Base-by-base conservation (phyloP, 2,113 vertebrate genomes). In the Pachyramphus minor region DNA sequence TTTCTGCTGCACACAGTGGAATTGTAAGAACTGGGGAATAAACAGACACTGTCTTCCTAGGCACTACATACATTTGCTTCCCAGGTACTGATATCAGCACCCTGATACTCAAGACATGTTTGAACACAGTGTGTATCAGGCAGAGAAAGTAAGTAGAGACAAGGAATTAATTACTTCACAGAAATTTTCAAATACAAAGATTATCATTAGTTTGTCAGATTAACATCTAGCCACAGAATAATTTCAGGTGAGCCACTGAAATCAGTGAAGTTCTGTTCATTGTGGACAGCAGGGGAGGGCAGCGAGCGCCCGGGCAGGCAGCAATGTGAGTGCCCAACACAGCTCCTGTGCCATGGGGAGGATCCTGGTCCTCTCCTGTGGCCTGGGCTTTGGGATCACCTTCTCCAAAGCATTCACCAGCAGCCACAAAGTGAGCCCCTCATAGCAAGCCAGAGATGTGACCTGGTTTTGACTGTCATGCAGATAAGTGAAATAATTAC, bases 361-460 rank as follows among this genome's bases (percentile, higher is more conserved):
- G 69, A 69, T 45, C 2, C 2, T 41, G 28, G 8, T 50, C 28
- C 66, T 75, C 30, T 45, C n/a, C 69, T 55, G 25, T 27, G 19
- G 3, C 5, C 15, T 47, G 55, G 49, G 8, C 14, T 74, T 63
- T 58, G 59, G 31, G 37, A 33, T 16, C 27, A 52, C 47, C 44
- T 52, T 75, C 22, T 28, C 24, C 62, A 52, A 15, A 23, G 11
- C 42, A 5, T 52, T 75, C 0, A 0, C 16, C 3, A 2, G 28
- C n/a, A 83, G 49, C 35, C n/a, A 37, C 56, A 37, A 23, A 75
- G 39, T 3, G 27, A 63, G 17, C 8, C 33, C 13, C 45, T 50
- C 1, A 0, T 33, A 28, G 24, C 20, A 12, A 81, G 41, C 22
- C 41, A 30, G 64, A 31, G 69, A 56, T 64, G 49, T 50, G 60